These are phyloP conservation scores for Indri indri DNA, from an alignment of 2,113 vertebrate species.

Conservation along the genomic window DNA sequence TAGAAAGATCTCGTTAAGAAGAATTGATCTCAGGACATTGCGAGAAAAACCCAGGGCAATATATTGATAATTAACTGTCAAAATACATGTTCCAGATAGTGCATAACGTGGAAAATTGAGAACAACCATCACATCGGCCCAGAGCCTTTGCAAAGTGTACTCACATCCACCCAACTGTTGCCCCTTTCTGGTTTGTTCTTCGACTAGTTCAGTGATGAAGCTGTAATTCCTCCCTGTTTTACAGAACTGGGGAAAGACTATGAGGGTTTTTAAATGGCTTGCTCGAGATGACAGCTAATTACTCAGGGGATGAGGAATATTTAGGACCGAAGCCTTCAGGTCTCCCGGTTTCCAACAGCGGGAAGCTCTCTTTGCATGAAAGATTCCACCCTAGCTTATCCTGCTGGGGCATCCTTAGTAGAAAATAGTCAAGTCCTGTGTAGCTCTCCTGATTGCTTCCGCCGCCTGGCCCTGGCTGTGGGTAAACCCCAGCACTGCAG, in stretches of 20 bases:
- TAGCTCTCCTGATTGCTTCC: neutral
- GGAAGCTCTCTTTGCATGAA: neutral
- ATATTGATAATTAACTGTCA: neutral
- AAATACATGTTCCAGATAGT: neutral
- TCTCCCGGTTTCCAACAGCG: neutral
- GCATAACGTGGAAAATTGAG: neutral
- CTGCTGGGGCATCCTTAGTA: neutral
- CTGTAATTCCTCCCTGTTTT: slow-evolving; percentile 18
- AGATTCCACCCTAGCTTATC: neutral
- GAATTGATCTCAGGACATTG: neutral
- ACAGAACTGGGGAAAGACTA: neutral
- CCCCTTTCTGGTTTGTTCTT: slow-evolving; percentile 23
- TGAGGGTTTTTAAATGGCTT: neutral
- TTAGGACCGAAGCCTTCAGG: neutral
- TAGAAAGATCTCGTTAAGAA: neutral
- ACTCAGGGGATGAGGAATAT: no score
- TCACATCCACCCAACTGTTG: neutral
- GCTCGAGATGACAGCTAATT: neutral
- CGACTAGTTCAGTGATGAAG: neutral
- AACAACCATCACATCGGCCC: neutral
- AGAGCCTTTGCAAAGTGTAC: neutral
- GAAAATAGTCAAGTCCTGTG: neutral
- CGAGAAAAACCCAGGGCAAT: neutral
- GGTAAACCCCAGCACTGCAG: neutral
- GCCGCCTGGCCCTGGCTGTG: neutral